Percentiles rank a stretch among this genome's conserved stretches.
Conservation (phyloP, 2,113 vertebrate species). For the Heterotilapia buettikoferi region DNA sequence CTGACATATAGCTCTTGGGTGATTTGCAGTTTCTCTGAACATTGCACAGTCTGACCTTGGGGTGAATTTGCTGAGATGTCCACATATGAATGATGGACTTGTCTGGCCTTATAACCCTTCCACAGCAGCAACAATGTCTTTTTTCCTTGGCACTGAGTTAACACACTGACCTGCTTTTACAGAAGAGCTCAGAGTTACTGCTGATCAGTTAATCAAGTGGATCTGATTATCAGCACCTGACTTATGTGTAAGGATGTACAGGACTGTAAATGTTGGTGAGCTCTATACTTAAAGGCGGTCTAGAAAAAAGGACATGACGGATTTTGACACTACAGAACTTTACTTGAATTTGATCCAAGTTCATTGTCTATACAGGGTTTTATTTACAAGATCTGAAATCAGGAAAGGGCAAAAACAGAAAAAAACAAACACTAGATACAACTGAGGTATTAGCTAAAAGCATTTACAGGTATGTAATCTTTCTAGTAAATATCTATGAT, state of each 20-base stretch:
- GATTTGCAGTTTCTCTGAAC: background rate
- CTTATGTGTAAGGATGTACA: background rate
- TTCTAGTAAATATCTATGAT: slow-evolving; percentile 71
- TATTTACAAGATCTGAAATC: background rate
- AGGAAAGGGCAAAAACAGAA: slow-evolving; percentile 20
- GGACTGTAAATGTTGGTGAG: background rate
- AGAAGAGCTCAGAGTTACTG: background rate
- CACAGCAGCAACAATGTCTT: background rate
- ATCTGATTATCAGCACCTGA: background rate
- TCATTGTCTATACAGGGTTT: slow-evolving; percentile 68
- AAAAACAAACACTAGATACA: slow-evolving; percentile 70
- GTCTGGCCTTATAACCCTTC: background rate
- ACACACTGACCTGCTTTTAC: background rate
- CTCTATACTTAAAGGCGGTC: background rate
- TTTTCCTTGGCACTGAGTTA: background rate
- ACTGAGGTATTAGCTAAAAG: slow-evolving; percentile 78
- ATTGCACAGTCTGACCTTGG: background rate
- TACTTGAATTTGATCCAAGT: slow-evolving; percentile 80
- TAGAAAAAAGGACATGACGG: background rate
- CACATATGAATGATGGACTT: background rate
- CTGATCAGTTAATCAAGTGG: background rate
- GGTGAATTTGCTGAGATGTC: background rate
- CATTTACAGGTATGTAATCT: slow-evolving; percentile 66
- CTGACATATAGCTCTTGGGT: background rate
- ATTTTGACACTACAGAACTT: slow-evolving; percentile 76